These are phyloP conservation scores for Nomada lathburiana DNA, from an alignment of 2,888 invertebrate species.

Conservation along the genomic window DNA sequence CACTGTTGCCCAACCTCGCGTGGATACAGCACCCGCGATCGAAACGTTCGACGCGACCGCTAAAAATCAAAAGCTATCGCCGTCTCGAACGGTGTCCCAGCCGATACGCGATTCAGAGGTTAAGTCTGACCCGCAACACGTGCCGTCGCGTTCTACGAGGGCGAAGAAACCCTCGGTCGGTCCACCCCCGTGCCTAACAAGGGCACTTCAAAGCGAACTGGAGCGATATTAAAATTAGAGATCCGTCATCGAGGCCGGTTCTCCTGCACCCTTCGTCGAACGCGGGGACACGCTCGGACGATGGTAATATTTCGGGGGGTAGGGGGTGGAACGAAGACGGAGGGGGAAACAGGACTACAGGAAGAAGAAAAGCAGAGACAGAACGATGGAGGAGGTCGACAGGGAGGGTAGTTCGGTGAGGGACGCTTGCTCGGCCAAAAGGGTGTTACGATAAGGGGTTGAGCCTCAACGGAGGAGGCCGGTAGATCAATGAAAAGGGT, in stretches of 20 bases:
- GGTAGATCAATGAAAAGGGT: constrained; percentile 82
- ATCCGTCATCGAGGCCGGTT: constrained; percentile 73
- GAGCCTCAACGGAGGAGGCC: constrained; percentile 76
- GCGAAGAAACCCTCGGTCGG: constrained; percentile 66
- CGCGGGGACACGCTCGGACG: constrained; percentile 66
- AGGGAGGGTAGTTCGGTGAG: constrained; percentile 65
- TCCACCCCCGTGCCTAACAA: constrained; percentile 71
- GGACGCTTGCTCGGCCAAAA: constrained; percentile 75
- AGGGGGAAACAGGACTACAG: constrained; percentile 37
- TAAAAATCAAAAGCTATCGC: constrained; percentile 8
- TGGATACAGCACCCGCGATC: too few species aligned
- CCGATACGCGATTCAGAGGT: constrained; percentile 63
- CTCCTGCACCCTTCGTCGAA: constrained; percentile 51
- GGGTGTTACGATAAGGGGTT: constrained; percentile 82
- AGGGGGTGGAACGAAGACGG: constrained; percentile 55
- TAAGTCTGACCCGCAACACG: constrained; percentile 67
- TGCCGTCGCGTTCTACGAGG: constrained; percentile 59
- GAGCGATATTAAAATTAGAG: constrained; percentile 80
- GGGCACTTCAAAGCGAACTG: constrained; percentile 77
- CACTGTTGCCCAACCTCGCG: too few species aligned
- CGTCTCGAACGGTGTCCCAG: constrained; percentile 22
- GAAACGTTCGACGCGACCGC: not conserved
- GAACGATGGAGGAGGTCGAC: constrained; percentile 51
- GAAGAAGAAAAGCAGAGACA: constrained; percentile 59
- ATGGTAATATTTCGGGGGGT: constrained; percentile 77